Percentiles rank a stretch among this genome's conserved stretches.
These are phyloP conservation scores for Rhabdornis inornatus DNA, from an alignment of 2,113 vertebrate species.

Conservation along the genomic window DNA sequence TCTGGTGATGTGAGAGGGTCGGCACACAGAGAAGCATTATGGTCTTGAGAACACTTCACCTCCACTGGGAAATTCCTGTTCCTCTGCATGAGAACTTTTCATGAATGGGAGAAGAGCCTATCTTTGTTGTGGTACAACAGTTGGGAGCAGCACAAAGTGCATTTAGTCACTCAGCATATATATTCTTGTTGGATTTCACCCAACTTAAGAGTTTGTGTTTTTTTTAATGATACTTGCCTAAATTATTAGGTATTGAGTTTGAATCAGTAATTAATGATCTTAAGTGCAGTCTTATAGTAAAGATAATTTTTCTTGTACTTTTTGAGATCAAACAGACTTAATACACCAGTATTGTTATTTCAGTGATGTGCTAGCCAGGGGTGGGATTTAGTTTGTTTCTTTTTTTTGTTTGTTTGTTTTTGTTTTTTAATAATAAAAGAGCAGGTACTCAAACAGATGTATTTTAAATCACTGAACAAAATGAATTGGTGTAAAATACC, in stretches of 20 bases:
- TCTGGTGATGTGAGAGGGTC: slow-evolving; percentile 87
- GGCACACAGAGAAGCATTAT: slow-evolving; percentile 72
- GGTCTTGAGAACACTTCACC: slow-evolving; percentile 79
- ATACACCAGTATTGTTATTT: slow-evolving; percentile 79
- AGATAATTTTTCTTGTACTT: slow-evolving; percentile 66
- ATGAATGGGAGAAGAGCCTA: slow-evolving; percentile 74
- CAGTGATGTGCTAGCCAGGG: slow-evolving; percentile 59
- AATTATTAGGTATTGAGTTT: slow-evolving; percentile 80
- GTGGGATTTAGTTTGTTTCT: neutral
- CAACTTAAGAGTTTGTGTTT: slow-evolving; percentile 84
- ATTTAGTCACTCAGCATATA: slow-evolving; percentile 77
- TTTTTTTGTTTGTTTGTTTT: neutral
- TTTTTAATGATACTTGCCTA: slow-evolving; percentile 75
- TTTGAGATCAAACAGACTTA: slow-evolving; percentile 63
- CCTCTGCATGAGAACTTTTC: slow-evolving; percentile 74
- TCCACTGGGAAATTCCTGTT: slow-evolving; percentile 75
- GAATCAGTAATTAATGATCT: slow-evolving; percentile 70
- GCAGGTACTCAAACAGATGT: slow-evolving; percentile 70
- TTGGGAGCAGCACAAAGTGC: slow-evolving; percentile 92
- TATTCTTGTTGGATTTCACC: slow-evolving; percentile 85
- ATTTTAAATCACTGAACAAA: slow-evolving; percentile 75
- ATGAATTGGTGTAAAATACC: slow-evolving; percentile 64
- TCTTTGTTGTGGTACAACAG: slow-evolving; percentile 96
- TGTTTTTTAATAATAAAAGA: slow-evolving; percentile 44
- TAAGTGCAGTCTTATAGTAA: slow-evolving; percentile 61